Base-by-base conservation (phyloP, 2,113 vertebrate species). In the Pagrus major region DNA sequence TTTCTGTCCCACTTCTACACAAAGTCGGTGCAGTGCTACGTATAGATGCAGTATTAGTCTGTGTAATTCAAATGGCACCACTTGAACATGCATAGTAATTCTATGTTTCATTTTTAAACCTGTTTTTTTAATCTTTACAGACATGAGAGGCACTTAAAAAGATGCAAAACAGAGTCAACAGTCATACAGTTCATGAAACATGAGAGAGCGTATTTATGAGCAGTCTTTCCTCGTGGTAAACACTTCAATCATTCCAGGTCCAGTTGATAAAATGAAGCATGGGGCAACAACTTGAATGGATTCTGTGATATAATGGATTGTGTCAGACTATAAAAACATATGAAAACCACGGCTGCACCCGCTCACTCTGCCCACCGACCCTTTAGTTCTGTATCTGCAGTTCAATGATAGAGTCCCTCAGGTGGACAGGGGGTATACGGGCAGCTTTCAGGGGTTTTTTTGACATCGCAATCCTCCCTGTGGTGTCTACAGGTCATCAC, bases 401-500 rank as follows among this genome's bases (percentile, higher is more conserved):
- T 71, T 71, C 35, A 51, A 23, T 60, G 39, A 64, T 42, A 39
- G 41, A 66, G 61, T 69, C 59, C 66, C 59, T 33, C 23, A 14
- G 69, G 71, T 47, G 59, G 79, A 81, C 51, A n/a, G 41, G 59
- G 59, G 47, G 76, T 70, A 42, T 20, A 11, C 86, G 73, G 79
- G 78, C 76, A 79, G 74, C 65, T 66, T 52, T 44, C 21, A 21
- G 68, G 52, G 23, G 10, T 71, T 59, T 14, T 35, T 14, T 27
- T 7, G 23, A 56, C 3, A 33, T 70, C 21, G 18, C 39, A 49
- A n/a, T 70, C 63, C 12, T 12, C 23, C 29, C 9, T 23, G 58
- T n/a, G 47, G 42, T 37, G 44, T 90, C 93, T 96, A 99, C 96
- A 99, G 96, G 85, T 99, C 98, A 11, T 99, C 98, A 0, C 98